Base-by-base conservation (phyloP, 2,888 invertebrate genomes). In the Cosmorhoe ocellata region DNA sequence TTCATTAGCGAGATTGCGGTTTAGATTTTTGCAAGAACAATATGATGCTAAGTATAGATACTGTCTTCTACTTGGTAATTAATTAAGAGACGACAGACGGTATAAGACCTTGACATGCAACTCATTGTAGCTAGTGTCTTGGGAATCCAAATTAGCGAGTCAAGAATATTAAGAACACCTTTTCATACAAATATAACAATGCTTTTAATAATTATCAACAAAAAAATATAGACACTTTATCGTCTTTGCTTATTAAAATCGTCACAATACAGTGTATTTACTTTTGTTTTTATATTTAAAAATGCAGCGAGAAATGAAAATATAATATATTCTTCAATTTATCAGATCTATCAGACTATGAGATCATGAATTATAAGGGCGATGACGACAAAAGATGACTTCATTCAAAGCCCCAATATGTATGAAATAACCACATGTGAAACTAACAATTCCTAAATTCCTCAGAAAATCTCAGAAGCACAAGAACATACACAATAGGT, bases 101-200 rank as follows among this genome's bases (percentile, higher is more conserved):
- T 33, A 18, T 5, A 41, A 39, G 50, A 22, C 69, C 69, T 66
- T 69, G 69, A 62, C 66, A 56, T 52, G 49, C 33, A 43, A 51
- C 40, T 49, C 54, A 64, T 61, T 60, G 33, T 49, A 28, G 43
- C 18, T 33, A 33, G 43, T 41, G 38, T 30, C 30, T 22, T 49
- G 31, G 38, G 41, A 45, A 39, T 41, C 33, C 5, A 49, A 42
- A 27, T 12, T 10, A 18, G 3, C 18, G 2, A 18, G 18, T 26
- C n/a, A n/a, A n/a, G n/a, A n/a, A n/a, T n/a, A n/a, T n/a, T n/a
- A n/a, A 9, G n/a, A 30, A 24, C 24, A 24, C 5, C 5, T 7
- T 24, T 24, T 5, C 5, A 7, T 24, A 24, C 18, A 18, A 18
- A 3, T 3, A 18, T 18, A 18, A 18, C 18, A 3, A 18, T 2